Percentiles rank a stretch among this genome's conserved stretches.
phyloP scores from a whole-genome alignment of 2,797 vertebrate genomes.

The Vultur gryphus region DNA sequence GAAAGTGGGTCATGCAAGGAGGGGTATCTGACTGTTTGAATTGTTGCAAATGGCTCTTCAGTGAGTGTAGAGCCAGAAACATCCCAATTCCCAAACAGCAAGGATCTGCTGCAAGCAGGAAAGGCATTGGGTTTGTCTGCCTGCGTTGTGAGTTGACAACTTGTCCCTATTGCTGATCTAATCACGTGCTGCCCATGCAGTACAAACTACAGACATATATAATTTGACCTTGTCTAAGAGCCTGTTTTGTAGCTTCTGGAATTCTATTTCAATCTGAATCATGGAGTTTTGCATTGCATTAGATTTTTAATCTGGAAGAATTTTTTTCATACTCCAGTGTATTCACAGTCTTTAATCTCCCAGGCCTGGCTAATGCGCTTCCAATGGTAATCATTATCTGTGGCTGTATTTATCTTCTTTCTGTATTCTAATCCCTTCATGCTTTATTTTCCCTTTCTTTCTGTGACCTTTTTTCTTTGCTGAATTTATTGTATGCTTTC shows the following conservation, averaged over 20 bases:
- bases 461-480: background rate
- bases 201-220: background rate
- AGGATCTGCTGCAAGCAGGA: rapidly evolving
- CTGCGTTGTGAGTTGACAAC: background rate
- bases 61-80: background rate
- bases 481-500: constrained; percentile 11
- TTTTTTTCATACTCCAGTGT: background rate
- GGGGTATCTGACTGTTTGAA: background rate
- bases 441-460: constrained; percentile 34
- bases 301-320: background rate
- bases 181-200: background rate
- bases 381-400: constrained; percentile 6
- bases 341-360: background rate
- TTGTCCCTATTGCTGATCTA: background rate
- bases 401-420: constrained; percentile 2
- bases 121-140: background rate
- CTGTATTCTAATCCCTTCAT: background rate
- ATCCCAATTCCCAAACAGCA: background rate
- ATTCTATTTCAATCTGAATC: background rate
- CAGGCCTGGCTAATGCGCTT: background rate
- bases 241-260: background rate
- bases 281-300: background rate
- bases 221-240: background rate
- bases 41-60: background rate
- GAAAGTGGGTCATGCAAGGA: background rate